Evolutionary conservation across 2,113 vertebrate species (phyloP).

Genomic region (Choloepus hoffmanni): DNA sequence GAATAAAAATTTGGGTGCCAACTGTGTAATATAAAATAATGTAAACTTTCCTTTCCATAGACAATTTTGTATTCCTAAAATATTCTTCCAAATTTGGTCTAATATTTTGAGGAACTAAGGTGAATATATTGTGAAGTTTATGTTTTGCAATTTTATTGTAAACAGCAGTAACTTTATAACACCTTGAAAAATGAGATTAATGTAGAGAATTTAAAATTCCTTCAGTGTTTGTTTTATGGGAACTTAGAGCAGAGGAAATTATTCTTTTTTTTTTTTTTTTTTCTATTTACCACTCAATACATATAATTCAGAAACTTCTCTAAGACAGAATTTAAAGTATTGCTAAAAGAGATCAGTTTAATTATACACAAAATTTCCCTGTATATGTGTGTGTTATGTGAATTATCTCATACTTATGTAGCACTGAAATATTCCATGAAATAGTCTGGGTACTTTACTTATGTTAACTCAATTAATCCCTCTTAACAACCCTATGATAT

Average conservation of each 20-base stretch:
- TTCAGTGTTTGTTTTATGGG: not conserved
- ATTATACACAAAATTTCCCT: not conserved
- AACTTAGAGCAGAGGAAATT: not conserved
- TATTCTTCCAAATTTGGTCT: not conserved
- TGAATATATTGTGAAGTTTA: not conserved
- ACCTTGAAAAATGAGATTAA: slow-evolving; percentile 33
- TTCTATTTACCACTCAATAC: not conserved
- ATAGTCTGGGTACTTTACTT: not conserved
- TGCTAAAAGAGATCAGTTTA: not conserved
- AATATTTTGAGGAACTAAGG: not conserved
- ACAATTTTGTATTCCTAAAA: not conserved
- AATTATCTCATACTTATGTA: not conserved
- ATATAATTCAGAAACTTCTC: not conserved
- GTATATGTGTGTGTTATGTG: not conserved
- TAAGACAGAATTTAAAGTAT: not conserved
- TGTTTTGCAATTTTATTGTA: slow-evolving; percentile 26
- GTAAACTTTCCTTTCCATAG: not conserved
- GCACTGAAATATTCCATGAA: not conserved
- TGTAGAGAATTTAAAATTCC: not conserved
- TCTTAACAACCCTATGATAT: not conserved
- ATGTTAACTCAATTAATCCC: not conserved
- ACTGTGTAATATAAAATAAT: not conserved
- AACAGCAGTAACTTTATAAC: not conserved
- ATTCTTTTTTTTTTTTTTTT: not conserved
- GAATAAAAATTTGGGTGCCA: not conserved